phyloP scores from a whole-genome alignment of 2,888 invertebrate species.

The Cheilosia impressa region DNA sequence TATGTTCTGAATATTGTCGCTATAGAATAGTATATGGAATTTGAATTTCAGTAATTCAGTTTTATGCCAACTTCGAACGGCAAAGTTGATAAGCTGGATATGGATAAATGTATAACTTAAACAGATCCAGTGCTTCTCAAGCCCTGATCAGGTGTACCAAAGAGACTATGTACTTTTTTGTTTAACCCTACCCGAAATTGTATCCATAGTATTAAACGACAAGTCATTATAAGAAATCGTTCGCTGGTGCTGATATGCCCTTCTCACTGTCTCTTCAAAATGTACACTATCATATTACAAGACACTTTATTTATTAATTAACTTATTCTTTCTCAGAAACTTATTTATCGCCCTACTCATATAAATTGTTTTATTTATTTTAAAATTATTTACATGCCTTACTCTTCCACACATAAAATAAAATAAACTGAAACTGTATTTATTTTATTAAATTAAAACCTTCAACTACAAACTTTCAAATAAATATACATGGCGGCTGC shows the following conservation, averaged over 20 bases:
- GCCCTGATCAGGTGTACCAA: too few relatives aligned
- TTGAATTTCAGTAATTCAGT: too few relatives aligned
- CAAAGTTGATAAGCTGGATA: too few relatives aligned
- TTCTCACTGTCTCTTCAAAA: conserved; percentile 7
- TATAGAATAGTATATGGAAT: too few relatives aligned
- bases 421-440: conserved; percentile 48
- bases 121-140: too few relatives aligned
- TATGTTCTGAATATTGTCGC: too few relatives aligned
- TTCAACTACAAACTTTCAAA: conserved; percentile 38
- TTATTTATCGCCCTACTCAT: conserved; percentile 32
- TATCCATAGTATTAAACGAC: too few relatives aligned
- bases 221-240: neutral
- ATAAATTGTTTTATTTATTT: conserved; percentile 48
- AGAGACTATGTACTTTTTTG: neutral
- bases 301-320: conserved; percentile 1
- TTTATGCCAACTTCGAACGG: too few relatives aligned
- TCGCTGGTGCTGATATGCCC: neutral
- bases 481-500: conserved; percentile 32
- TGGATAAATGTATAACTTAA: too few relatives aligned
- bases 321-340: conserved; percentile 10
- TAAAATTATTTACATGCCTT: conserved; percentile 69
- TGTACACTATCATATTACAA: neutral
- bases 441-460: conserved; percentile 59
- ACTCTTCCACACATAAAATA: conserved; percentile 35
- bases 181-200: neutral